Evolutionary conservation across 1,140 invertebrate species (phyloP), one percentile per base, ranked within the genome.

Genomic region (Notospermus geniculatus): DNA sequence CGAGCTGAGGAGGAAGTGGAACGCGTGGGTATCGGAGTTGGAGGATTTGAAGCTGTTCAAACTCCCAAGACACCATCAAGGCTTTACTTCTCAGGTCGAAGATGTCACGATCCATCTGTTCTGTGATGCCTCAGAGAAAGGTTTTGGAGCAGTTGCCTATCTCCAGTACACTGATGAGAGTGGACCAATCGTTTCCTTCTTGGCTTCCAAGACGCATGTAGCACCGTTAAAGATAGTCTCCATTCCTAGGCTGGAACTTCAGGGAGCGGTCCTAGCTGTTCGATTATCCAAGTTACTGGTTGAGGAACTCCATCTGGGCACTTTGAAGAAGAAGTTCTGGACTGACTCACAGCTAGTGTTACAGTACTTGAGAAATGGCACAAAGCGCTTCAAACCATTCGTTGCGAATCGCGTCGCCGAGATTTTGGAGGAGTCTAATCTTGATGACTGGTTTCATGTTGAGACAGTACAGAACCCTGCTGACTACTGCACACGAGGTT

Each of bases 261-360:
- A 17, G 19, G 58, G 57, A 36, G 57, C 62, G n/a, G 30, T 32
- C 25, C 22, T 46, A 2, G 9, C 50, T 27, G 29, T 39, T 11
- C 5, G 45, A n/a, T 22, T 64, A 13, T 25, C 22, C 36, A 23
- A 39, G 7, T 25, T 64, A 17, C 5, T 64, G 15, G 36, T 2
- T 2, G 9, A n/a, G 28, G 57, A 59, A 54, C 43, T 60, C 25
- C n/a, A 28, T 23, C 25, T 56, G 4, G 11, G 22, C 39, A 32
- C 41, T 32, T 22, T 11, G 11, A 27, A 61, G 39, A n/a, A 17
- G 7, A 23, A 15, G 2, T 60, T 60, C 25, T 60, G 45, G 56
- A 63, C 61, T 5, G 61, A 63, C 41, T 32, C 23, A 15, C 30
- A 52, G 39, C 25, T 46, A n/a, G 61, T 63, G 17, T 32, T 63